A percentile compares a stretch with the other conserved stretches of the same genome.
Conservation (phyloP, 2,113 vertebrate species). For the Mormyrus lacerda region DNA sequence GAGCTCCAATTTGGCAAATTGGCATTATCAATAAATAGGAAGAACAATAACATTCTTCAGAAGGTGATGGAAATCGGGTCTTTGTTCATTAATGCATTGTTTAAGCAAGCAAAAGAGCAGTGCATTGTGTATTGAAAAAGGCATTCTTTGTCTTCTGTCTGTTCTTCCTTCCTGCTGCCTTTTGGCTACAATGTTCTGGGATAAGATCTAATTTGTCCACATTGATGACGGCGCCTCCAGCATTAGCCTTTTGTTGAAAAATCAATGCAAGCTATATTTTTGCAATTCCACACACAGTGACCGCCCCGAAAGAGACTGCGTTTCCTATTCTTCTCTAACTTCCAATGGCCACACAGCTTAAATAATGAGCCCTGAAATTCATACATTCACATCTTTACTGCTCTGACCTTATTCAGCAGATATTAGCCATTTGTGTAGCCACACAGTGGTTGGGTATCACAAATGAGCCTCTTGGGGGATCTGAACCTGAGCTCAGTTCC, state of each 20-base stretch:
- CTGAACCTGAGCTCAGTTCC: background rate
- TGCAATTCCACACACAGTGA: background rate
- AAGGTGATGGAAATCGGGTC: background rate
- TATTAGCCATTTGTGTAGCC: background rate
- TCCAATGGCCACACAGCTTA: background rate
- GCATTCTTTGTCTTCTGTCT: background rate
- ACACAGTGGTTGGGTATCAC: background rate
- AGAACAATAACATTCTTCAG: background rate
- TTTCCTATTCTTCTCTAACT: background rate
- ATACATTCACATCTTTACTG: background rate
- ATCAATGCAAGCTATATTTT: background rate
- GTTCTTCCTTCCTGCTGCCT: background rate
- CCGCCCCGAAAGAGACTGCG: background rate
- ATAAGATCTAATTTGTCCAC: background rate
- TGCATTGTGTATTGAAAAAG: background rate
- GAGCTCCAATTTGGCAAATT: background rate
- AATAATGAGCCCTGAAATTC: background rate
- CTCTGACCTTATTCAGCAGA: background rate
- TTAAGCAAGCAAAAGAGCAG: background rate
- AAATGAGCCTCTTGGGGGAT: background rate
- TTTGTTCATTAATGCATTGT: background rate
- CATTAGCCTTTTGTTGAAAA: background rate
- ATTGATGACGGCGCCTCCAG: background rate
- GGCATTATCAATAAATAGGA: background rate
- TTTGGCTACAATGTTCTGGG: background rate